Conservation (phyloP, 64 coral and sea anemone species). For the Exaiptasia diaphana region DNA sequence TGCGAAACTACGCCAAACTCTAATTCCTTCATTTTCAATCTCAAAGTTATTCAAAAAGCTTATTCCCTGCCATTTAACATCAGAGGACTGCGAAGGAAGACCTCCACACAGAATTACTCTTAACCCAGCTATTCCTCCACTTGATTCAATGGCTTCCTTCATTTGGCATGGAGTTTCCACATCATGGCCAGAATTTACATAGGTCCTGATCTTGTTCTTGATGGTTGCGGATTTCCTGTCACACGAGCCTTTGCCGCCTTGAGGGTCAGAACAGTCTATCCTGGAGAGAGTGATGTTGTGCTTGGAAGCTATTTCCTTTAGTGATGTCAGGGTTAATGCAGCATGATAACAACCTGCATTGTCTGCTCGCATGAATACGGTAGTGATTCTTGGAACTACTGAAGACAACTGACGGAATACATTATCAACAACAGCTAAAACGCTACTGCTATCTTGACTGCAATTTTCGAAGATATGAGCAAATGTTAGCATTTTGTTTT, state of each 20-base stretch:
- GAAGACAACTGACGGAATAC: not conserved
- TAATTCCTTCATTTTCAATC: too few relatives aligned
- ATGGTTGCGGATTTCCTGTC: constrained; percentile 12
- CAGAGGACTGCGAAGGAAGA: too few relatives aligned
- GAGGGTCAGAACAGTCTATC: constrained; percentile 8
- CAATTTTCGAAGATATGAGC: not conserved
- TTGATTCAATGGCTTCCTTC: constrained; percentile 24
- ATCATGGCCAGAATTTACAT: constrained; percentile 4
- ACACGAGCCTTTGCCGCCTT: constrained; percentile 19
- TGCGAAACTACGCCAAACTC: too few relatives aligned
- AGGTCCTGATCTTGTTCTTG: constrained; percentile 19
- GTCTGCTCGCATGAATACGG: not conserved
- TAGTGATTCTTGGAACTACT: not conserved
- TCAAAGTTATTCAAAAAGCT: too few relatives aligned
- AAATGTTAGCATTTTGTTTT: not conserved
- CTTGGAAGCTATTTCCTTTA: not conserved
- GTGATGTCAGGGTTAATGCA: not conserved
- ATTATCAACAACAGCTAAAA: not conserved
- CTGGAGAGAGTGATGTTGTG: constrained; percentile 1
- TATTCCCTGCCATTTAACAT: too few relatives aligned
- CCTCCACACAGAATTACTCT: too few relatives aligned
- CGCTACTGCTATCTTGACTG: not conserved
- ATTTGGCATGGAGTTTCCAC: not conserved
- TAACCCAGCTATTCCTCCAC: constrained; percentile 13
- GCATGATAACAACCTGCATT: constrained; percentile 8